Evolutionary conservation across 92 coral and sea anemone genomes (phyloP).

Genomic region (Palythoa caribaeorum): DNA sequence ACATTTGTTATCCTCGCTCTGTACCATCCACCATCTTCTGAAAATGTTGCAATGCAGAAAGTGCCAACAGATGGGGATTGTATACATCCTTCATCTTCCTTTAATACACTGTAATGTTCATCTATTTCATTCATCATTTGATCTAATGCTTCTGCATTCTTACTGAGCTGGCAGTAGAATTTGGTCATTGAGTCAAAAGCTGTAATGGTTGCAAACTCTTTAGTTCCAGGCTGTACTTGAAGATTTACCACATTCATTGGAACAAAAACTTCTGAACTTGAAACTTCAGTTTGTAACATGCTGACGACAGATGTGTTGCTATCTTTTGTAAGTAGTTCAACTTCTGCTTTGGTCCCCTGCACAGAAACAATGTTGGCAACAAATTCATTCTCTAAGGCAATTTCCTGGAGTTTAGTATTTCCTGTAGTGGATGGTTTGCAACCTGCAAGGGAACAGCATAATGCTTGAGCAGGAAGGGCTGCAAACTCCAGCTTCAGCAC

Average conservation of each 20-base stretch:
- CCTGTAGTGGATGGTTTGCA: background rate
- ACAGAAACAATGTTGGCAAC: background rate
- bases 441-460: background rate
- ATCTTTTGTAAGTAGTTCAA: slow-evolving; percentile 67
- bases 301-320: slow-evolving; percentile 52
- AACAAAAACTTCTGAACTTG: background rate
- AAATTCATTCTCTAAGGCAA: background rate
- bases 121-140: slow-evolving; percentile 59
- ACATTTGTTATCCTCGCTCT: slow-evolving; percentile 52
- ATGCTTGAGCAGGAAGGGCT: slow-evolving; percentile 75
- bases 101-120: background rate
- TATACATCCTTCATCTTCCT: background rate
- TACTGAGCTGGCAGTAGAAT: slow-evolving; percentile 39
- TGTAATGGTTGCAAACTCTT: slow-evolving; percentile 7
- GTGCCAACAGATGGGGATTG: background rate
- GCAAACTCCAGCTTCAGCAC: slow-evolving; percentile 75
- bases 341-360: background rate
- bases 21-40: slow-evolving; percentile 89
- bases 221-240: slow-evolving; percentile 19
- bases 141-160: slow-evolving; percentile 15
- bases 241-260: background rate
- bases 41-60: slow-evolving; percentile 38
- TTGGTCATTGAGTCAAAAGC: slow-evolving; percentile 9
- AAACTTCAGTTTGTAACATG: background rate
- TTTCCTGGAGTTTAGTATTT: background rate